These are phyloP conservation scores for Alectura lathami DNA, from an alignment of 2,113 vertebrate species.

Conservation along the genomic window DNA sequence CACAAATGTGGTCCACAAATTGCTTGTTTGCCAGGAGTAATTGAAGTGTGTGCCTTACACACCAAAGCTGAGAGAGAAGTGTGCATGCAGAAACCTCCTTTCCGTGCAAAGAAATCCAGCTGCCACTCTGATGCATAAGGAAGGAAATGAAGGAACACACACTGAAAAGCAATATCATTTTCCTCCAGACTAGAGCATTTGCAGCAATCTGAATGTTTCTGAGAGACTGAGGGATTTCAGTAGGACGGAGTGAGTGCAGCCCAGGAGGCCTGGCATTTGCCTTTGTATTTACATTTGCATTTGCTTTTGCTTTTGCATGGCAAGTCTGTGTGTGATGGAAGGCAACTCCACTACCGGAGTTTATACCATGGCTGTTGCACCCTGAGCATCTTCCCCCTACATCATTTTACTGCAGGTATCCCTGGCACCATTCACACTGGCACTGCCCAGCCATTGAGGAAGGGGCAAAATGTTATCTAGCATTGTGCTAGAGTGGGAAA, in stretches of 20 bases:
- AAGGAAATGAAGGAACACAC: not conserved
- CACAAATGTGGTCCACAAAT: not conserved
- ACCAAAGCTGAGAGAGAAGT: not conserved
- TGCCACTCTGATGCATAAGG: not conserved
- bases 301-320: not conserved
- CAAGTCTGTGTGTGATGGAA: not conserved
- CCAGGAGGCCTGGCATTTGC: constrained; percentile 30
- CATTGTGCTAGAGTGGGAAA: not conserved
- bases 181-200: not conserved
- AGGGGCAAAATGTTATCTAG: not conserved
- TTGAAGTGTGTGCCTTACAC: not conserved
- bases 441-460: not conserved
- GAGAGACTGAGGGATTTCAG: constrained; percentile 17
- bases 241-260: not conserved
- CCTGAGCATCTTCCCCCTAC: not conserved
- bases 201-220: not conserved
- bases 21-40: not conserved
- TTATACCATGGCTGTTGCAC: not conserved
- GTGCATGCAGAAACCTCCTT: not conserved
- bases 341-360: not conserved
- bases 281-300: constrained; percentile 30
- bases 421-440: not conserved
- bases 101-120: not conserved
- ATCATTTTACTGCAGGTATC: not conserved
- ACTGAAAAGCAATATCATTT: not conserved